phyloP scores from a whole-genome alignment of 2,797 vertebrate genomes.

The Gobionotothen gibberifrons region DNA sequence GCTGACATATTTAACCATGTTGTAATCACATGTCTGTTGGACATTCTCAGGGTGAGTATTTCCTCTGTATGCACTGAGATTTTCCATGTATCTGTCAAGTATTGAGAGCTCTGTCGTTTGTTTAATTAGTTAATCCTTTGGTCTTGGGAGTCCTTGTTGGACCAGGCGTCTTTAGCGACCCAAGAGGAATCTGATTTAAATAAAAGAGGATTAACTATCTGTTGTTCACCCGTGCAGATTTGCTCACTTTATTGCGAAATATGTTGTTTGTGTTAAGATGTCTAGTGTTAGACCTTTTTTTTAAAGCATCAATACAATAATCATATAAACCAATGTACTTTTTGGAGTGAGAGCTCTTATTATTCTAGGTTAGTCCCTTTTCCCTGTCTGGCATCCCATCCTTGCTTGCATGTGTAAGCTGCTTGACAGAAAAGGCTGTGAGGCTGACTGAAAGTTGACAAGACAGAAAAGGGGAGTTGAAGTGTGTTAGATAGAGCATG shows the following conservation, averaged over 20 bases:
- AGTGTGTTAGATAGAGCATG: constrained; percentile 37
- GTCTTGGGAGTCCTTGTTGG: constrained; percentile 86
- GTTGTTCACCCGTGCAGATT: background rate
- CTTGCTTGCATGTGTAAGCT: constrained; percentile 18
- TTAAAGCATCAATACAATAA: background rate
- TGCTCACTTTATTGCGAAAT: background rate
- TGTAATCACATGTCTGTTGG: constrained; percentile 4
- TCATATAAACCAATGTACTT: background rate
- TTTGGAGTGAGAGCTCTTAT: constrained; percentile 13
- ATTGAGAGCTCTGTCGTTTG: constrained; percentile 63
- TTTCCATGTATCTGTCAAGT: constrained; percentile 32
- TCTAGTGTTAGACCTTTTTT: no score
- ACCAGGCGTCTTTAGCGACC: constrained; percentile 68
- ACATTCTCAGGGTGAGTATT: constrained; percentile 10
- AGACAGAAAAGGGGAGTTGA: constrained; percentile 46
- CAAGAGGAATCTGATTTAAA: constrained; percentile 82
- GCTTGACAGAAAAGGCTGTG: constrained; percentile 44
- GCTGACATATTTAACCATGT: constrained; percentile 7
- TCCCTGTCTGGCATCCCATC: constrained; percentile 34
- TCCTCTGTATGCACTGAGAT: constrained; percentile 26
- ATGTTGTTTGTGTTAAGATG: constrained; percentile 6
- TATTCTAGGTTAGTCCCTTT: constrained; percentile 15
- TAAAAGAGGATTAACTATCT: constrained; percentile 18
- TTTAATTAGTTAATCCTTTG: constrained; percentile 76
- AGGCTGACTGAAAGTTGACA: constrained; percentile 48